phyloP scores from a whole-genome alignment of 30 jellyfish, hydroid and myxozoan genomes.

The Hydractinia echinata region DNA sequence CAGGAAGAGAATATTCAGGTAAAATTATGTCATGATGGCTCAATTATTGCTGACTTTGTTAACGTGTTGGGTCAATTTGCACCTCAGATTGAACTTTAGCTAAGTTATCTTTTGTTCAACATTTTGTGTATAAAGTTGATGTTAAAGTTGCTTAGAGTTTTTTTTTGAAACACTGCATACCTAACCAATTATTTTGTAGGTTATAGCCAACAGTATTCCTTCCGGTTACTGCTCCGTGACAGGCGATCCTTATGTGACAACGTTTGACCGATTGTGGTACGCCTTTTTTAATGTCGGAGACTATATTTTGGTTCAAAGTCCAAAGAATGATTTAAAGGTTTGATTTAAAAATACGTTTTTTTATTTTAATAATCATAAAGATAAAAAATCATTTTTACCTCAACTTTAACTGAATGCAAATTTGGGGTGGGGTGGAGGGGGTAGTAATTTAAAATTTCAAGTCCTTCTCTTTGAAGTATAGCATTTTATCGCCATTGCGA shows the following conservation, averaged over 20 bases:
- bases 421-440: too few relatives aligned
- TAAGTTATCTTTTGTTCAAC: too few relatives aligned
- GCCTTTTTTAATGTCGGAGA: constrained; percentile 9
- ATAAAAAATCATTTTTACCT: too few relatives aligned
- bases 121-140: too few relatives aligned
- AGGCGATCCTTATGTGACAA: constrained; percentile 8
- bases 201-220: not conserved
- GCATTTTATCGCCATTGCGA: too few relatives aligned
- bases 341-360: not conserved
- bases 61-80: too few relatives aligned
- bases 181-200: not conserved
- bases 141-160: not conserved
- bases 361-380: too few relatives aligned
- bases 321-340: not conserved
- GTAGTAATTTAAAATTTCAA: too few relatives aligned
- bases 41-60: too few relatives aligned
- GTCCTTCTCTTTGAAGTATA: too few relatives aligned
- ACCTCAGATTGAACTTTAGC: too few relatives aligned
- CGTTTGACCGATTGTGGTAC: not conserved
- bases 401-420: too few relatives aligned
- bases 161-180: not conserved
- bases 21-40: not conserved
- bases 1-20: not conserved
- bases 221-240: constrained; percentile 4
- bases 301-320: not conserved